phyloP scores from a whole-genome alignment of 92 coral and sea anemone genomes.

The Porites cylindrica region DNA sequence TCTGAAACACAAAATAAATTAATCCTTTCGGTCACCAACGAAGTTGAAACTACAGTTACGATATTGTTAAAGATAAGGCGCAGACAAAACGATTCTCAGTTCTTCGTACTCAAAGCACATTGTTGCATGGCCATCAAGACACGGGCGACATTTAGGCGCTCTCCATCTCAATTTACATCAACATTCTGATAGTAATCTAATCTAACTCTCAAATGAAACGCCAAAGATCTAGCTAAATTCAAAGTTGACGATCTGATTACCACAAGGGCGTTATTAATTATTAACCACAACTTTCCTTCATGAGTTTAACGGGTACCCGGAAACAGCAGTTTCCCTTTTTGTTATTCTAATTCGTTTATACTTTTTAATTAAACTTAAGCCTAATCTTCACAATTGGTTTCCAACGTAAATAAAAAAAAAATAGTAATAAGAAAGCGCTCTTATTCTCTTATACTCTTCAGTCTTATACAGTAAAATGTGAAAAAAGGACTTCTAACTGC shows the following conservation, averaged over 20 bases:
- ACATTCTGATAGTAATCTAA: background rate
- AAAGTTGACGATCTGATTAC: conserved; percentile 26
- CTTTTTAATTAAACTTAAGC: too few relatives aligned
- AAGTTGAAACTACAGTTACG: background rate
- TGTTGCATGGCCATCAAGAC: conserved; percentile 2
- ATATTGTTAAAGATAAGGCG: background rate
- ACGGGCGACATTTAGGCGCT: background rate
- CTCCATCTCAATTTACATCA: background rate
- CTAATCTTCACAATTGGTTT: too few relatives aligned
- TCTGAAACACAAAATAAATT: conserved; percentile 63
- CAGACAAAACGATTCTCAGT: background rate
- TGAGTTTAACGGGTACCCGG: conserved; percentile 23
- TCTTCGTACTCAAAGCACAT: background rate
- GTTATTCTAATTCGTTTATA: background rate
- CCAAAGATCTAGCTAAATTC: conserved; percentile 46
- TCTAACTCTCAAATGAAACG: background rate
- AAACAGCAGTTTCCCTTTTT: background rate
- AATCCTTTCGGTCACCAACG: background rate
- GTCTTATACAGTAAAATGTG: too few relatives aligned
- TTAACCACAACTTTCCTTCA: conserved; percentile 20
- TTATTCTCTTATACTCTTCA: too few relatives aligned
- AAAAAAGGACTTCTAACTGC: too few relatives aligned
- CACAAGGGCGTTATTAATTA: conserved; percentile 8
- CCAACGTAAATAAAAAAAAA: too few relatives aligned
- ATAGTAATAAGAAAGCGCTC: too few relatives aligned